Evolutionary conservation across 2,888 invertebrate species (phyloP), one percentile per base, ranked within the genome.

Genomic region (Didymodactylos carnosus): DNA sequence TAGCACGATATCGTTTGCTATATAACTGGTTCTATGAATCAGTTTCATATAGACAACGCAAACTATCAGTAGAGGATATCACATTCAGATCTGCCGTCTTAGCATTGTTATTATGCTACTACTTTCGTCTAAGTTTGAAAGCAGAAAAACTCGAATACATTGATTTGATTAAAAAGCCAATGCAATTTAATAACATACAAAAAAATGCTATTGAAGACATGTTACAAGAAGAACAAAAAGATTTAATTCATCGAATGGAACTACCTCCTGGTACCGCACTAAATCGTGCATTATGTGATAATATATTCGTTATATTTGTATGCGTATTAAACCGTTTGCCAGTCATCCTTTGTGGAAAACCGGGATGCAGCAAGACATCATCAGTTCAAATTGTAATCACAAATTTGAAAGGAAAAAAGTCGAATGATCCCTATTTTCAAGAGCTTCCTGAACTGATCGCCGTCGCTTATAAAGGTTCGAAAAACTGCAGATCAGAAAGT

Each of bases 301-400:
- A 82, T 75, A 77, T 82, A 25, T 82, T 81, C 70, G 80, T 82
- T 80, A 82, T 82, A 81, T 79, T 81, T 41, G 78, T 81, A n/a
- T 81, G 82, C 76, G 80, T 82, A 40, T 81, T 81, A 75, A 77
- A 81, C 19, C 76, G 81, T 27, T 81, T 82, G 19, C 82, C 82
- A 7, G 77, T 82, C 69, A 82, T 82, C 76, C 77, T 82, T 70
- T 81, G 82, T 10, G 82, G 82, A 14, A 82, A 82, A 76, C 82
- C 82, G 16, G 82, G 82, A 25, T 81, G 81, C 75, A 81, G 81
- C 35, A 82, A 82, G 75, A 82, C 82, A 23, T 77, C 82, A 70
- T 80, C 82, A 23, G 82, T 81, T 69, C 80, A 81, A 46, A 80
- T 82, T 72, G 81, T 82, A 13, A 78, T 78, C n/a, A 80, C 81